Percentiles rank a stretch among this genome's conserved stretches.
Conservation (phyloP, 2,113 vertebrate species). For the Peromyscus leucopus region DNA sequence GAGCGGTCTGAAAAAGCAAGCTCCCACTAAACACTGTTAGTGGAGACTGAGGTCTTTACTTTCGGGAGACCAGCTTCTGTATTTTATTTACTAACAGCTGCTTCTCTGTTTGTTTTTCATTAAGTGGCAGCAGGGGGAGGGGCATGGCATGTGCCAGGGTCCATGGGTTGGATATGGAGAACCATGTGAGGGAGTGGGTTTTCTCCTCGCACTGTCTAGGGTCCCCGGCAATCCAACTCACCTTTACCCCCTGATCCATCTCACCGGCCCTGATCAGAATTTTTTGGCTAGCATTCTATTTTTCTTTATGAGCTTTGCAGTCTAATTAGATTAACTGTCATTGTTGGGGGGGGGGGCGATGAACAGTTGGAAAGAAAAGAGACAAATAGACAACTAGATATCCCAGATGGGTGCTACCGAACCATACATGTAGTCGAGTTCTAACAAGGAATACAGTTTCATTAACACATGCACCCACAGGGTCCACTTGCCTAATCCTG, state of each 20-base stretch:
- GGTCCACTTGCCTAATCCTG: not conserved
- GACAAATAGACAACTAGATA: not conserved
- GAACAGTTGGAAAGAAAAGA: not conserved
- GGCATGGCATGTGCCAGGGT: not conserved
- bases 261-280: not conserved
- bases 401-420: not conserved
- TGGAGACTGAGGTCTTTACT: conserved; percentile 6
- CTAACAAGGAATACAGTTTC: not conserved
- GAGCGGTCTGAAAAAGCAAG: not conserved
- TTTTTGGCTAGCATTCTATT: not conserved
- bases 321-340: not conserved
- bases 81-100: not conserved
- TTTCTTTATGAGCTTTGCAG: not conserved
- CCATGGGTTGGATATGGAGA: not conserved
- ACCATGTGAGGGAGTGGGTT: not conserved
- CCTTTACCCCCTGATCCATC: not conserved
- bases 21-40: not conserved
- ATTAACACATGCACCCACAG: not conserved
- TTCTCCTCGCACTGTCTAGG: not conserved
- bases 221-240: not conserved
- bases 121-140: not conserved
- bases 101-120: not conserved
- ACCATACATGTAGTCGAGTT: not conserved
- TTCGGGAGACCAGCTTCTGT: not conserved
- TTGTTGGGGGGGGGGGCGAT: not conserved